Evolutionary conservation across 2,113 vertebrate genomes (phyloP).

Genomic region (Oryzias woworae): DNA sequence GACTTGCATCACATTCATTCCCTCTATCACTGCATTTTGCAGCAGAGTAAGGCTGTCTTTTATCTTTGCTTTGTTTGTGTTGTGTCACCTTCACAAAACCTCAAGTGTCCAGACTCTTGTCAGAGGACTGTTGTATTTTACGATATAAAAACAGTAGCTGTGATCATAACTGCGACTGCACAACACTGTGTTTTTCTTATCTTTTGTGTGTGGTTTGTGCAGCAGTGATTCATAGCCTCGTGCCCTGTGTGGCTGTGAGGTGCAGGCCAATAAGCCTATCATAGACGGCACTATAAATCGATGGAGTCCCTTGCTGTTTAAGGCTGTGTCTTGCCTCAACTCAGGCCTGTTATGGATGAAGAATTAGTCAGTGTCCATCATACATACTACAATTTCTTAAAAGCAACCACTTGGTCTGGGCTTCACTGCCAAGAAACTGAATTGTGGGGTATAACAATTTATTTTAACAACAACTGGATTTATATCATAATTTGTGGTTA

Average conservation of each 20-base stretch:
- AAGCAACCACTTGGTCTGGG: not conserved
- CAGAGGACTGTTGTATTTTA: conserved; percentile 31
- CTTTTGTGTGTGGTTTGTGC: conserved; percentile 26
- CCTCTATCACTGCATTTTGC: conserved; percentile 33
- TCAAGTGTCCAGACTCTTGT: conserved; percentile 17
- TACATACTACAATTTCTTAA: not conserved
- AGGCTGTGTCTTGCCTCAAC: conserved; percentile 58
- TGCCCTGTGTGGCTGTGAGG: conserved; percentile 66
- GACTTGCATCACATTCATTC: conserved; percentile 59
- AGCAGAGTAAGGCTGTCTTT: conserved; percentile 26
- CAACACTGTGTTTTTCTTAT: conserved; percentile 47
- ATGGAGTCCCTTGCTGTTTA: conserved; percentile 69
- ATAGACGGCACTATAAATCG: conserved; percentile 73
- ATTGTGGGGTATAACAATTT: no score
- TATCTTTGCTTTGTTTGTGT: conserved; percentile 31
- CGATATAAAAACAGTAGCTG: conserved; percentile 26
- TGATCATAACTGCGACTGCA: conserved; percentile 56
- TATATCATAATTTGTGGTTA: no score
- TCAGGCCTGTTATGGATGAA: conserved; percentile 68
- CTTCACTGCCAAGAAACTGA: no score
- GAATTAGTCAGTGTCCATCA: conserved; percentile 43
- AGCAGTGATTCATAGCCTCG: conserved; percentile 49
- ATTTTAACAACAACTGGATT: no score
- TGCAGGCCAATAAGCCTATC: conserved; percentile 71
- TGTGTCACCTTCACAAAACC: conserved; percentile 41